A percentile compares a stretch with the other conserved stretches of the same genome.
phyloP scores from a whole-genome alignment of 1,140 invertebrate genomes.

The Capitella teleta region DNA sequence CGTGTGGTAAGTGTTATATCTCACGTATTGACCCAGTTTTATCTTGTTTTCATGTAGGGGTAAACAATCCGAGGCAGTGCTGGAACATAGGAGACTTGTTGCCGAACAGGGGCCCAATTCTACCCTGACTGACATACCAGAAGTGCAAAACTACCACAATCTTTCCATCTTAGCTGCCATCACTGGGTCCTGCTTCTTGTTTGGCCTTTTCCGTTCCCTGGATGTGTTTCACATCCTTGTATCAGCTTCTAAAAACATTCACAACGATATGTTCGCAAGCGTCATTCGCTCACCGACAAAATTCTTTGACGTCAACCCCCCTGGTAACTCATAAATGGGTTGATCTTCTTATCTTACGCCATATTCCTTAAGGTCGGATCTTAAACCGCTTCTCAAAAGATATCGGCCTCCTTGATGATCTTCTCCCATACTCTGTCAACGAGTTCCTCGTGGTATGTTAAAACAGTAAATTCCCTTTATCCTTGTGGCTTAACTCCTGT shows the following conservation, averaged over 20 bases:
- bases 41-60: too few relatives aligned
- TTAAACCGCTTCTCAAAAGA: conserved; percentile 78
- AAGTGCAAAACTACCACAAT: conserved; percentile 8
- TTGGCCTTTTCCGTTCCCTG: conserved; percentile 49
- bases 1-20: too few relatives aligned
- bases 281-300: conserved; percentile 69
- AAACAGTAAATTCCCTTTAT: too few relatives aligned
- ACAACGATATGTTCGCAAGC: conserved; percentile 71
- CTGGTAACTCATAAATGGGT: too few relatives aligned
- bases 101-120: too few relatives aligned
- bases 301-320: conserved; percentile 80
- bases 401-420: conserved; percentile 69
- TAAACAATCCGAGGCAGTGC: too few relatives aligned
- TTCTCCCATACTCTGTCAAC: conserved; percentile 49
- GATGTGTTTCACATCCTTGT: conserved; percentile 69
- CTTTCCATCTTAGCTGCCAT: conserved; percentile 38
- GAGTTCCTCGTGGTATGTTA: conserved; percentile 58
- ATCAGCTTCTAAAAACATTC: conserved; percentile 62
- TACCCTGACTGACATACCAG: neutral
- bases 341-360: too few relatives aligned
- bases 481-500: too few relatives aligned
- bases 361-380: conserved; percentile 53
- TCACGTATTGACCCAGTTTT: too few relatives aligned
- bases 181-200: conserved; percentile 34
- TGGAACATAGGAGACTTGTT: too few relatives aligned